Base-by-base conservation (phyloP, 2,888 invertebrate species). In the Tenthredo livida region DNA sequence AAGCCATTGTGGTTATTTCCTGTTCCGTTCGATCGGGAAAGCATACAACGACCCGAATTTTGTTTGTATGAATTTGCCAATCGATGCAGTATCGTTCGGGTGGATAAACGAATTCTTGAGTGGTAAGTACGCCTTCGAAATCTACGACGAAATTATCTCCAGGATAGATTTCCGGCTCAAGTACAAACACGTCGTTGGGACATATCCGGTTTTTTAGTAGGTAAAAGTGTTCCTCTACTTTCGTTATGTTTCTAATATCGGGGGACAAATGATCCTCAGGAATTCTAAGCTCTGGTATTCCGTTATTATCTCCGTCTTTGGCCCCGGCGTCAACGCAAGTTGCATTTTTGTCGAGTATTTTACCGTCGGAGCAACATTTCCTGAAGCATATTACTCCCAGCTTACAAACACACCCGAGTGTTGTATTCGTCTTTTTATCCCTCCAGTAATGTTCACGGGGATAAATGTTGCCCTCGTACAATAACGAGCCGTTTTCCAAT, bases 321-420 rank as follows among this genome's bases (percentile, higher is more conserved):
- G 12, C 2, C 10, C 1, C 3, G 10, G 25, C 15, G 0, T 61
- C n/a, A 21, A 67, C 37, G 47, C 65, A 83, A 5, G 17, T 67
- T 17, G 17, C 25, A 1, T 37, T 17, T 17, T 40, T 40, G 0
- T 85, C 61, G 25, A 88, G 86, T 9, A 87, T 86, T 73, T 90
- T 85, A 43, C 89, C 87, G 50, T 84, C 84, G 12, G 75, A 86
- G 85, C 93, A 93, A 87, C 93, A 94, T 86, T 92, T 92, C 85
- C 91, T 88, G 85, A 93, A 84, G 77, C 92, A 92, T 1, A 50
- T 85, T 37, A 87, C 73, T 7, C 72, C 73, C 29, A 89, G 12
- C 10, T 89, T 85, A 85, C 92, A 92, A 43, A 88, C 54, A 86
- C 92, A 92, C 9, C 88, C 91, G 21, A 89, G 87, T 0, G 88